Evolutionary conservation across 2,113 vertebrate genomes (phyloP).

Genomic region (Anthoscopus minutus): DNA sequence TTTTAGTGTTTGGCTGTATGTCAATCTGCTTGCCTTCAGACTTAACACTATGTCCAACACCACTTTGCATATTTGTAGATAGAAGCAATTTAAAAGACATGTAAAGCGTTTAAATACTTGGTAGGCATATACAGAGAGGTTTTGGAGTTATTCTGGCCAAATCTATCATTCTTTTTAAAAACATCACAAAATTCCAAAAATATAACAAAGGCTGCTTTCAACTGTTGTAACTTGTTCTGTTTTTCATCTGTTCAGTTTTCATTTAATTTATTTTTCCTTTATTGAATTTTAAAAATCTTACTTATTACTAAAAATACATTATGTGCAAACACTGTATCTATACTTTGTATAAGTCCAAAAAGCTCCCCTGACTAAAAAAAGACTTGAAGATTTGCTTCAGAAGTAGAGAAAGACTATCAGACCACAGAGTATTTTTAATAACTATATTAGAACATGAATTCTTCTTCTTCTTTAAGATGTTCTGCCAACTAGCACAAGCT

Average conservation of each 20-base stretch:
- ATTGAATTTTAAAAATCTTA: neutral
- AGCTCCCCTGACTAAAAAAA: neutral
- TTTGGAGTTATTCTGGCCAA: neutral
- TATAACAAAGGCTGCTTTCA: neutral
- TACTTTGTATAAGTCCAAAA: neutral
- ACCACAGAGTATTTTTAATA: neutral
- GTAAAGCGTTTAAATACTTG: neutral
- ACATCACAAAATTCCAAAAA: neutral
- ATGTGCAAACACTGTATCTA: neutral
- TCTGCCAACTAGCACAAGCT: neutral
- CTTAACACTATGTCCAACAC: neutral
- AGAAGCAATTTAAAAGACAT: neutral
- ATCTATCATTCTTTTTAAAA: neutral
- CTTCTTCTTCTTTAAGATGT: neutral
- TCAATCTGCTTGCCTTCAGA: neutral
- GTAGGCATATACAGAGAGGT: neutral
- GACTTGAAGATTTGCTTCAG: neutral
- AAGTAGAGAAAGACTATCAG: neutral
- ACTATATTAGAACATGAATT: neutral
- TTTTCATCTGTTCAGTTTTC: neutral
- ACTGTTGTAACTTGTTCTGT: neutral
- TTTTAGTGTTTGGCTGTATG: neutral
- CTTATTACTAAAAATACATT: neutral
- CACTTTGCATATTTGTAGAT: neutral
- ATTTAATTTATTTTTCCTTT: neutral